A percentile compares a stretch with the other conserved stretches of the same genome.
Evolutionary conservation across 2,888 invertebrate genomes (phyloP).

Genomic region (Athetis lepigone): DNA sequence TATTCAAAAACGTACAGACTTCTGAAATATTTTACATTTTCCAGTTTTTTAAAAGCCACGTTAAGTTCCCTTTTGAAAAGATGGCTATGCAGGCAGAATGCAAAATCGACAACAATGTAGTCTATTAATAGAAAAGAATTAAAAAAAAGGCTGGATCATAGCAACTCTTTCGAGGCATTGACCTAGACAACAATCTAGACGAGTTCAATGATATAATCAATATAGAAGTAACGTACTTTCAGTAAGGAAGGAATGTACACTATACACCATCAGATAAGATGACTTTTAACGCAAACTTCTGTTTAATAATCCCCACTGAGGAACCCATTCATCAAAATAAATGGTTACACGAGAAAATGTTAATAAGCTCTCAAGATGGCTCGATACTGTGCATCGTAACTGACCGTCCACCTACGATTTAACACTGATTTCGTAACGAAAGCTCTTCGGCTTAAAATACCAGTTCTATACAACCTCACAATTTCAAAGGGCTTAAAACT

Average conservation of each 20-base stretch:
- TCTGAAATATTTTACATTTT: slow-evolving; percentile 31
- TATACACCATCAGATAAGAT: slow-evolving; percentile 3
- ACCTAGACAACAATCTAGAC: not conserved
- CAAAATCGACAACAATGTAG: not conserved
- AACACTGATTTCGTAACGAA: slow-evolving; percentile 46
- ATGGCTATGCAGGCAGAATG: not conserved
- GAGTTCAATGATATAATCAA: slow-evolving; percentile 12
- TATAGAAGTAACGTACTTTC: slow-evolving; percentile 10
- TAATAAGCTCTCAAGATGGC: slow-evolving; percentile 48
- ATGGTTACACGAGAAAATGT: slow-evolving; percentile 37
- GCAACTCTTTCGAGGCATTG: slow-evolving; percentile 13
- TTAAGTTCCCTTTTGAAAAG: not conserved
- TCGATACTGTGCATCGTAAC: slow-evolving; percentile 32
- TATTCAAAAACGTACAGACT: slow-evolving; percentile 24
- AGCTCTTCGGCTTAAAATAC: slow-evolving; percentile 44
- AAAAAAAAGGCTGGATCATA: not conserved
- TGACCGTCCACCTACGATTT: slow-evolving; percentile 39
- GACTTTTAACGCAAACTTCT: slow-evolving; percentile 29
- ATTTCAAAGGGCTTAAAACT: slow-evolving; percentile 33
- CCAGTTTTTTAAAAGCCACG: slow-evolving; percentile 3
- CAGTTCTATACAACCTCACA: slow-evolving; percentile 27
- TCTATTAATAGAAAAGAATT: not conserved
- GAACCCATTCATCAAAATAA: slow-evolving; percentile 49
- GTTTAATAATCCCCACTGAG: slow-evolving; percentile 34
- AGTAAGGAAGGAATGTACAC: slow-evolving; percentile 8